Evolutionary conservation across 2,888 invertebrate species (phyloP).

Genomic region (Desoria tigrina): DNA sequence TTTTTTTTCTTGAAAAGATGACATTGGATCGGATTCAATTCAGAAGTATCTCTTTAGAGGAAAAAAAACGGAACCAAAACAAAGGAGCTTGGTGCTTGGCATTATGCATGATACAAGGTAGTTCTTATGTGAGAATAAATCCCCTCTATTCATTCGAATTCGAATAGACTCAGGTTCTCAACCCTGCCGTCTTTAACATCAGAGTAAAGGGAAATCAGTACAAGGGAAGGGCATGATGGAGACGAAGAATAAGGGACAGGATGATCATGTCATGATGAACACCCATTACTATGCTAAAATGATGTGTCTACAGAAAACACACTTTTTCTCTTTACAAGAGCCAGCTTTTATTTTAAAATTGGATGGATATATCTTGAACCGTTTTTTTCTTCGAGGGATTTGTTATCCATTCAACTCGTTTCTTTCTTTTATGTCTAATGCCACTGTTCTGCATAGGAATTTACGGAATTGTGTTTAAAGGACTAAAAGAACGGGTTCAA

Average conservation of each 20-base stretch:
- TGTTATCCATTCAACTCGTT: conserved; percentile 18
- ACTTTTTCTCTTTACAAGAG: conserved; percentile 6
- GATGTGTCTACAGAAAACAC: conserved; percentile 45
- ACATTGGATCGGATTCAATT: conserved; percentile 15
- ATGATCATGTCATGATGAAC: conserved; percentile 46
- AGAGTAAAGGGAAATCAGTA: neutral
- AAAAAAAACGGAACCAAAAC: conserved; percentile 18
- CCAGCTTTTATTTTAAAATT: conserved; percentile 16
- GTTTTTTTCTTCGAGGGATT: conserved; percentile 3
- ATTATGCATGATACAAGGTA: conserved; percentile 15
- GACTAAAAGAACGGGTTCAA: no score
- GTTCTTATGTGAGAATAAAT: conserved; percentile 14
- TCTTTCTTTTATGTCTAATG: conserved; percentile 15
- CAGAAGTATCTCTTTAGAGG: conserved; percentile 6
- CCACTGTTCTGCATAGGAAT: conserved; percentile 1
- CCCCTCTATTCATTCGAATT: conserved; percentile 23
- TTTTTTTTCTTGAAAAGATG: conserved; percentile 12
- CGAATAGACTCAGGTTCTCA: conserved; percentile 5
- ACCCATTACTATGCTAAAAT: conserved; percentile 51
- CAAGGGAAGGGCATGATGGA: conserved; percentile 19
- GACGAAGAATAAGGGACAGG: conserved; percentile 22
- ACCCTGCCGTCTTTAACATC: neutral
- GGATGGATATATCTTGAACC: conserved; percentile 1
- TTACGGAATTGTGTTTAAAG: neutral
- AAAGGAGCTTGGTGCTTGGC: conserved; percentile 14